A percentile compares a stretch with the other conserved stretches of the same genome.
These are phyloP conservation scores for Eleutherodactylus coqui DNA, from an alignment of 2,797 vertebrate genomes.

Conservation along the genomic window DNA sequence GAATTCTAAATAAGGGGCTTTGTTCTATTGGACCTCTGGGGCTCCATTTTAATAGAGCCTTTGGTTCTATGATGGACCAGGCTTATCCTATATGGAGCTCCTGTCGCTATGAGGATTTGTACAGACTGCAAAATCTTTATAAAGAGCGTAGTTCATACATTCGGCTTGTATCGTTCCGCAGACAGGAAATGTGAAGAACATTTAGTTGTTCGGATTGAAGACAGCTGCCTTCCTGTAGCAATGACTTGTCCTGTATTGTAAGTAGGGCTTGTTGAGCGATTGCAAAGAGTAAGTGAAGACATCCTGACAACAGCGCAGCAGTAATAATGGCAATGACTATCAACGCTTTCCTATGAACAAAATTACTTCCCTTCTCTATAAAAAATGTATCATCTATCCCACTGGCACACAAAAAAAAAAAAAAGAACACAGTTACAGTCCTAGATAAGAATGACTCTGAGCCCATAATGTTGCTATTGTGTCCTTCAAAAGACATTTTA, in stretches of 20 bases:
- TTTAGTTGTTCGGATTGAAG: not conserved
- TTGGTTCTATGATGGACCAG: not conserved
- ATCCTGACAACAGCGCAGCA: not conserved
- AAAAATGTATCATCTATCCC: conserved; percentile 13
- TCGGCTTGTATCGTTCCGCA: not conserved
- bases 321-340: not conserved
- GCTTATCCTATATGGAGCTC: not conserved
- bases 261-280: conserved; percentile 1
- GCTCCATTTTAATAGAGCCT: not conserved
- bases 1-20: not conserved
- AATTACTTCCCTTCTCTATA: conserved; percentile 29
- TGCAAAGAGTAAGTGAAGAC: not conserved
- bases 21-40: not conserved
- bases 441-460: not conserved
- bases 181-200: not conserved
- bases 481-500: not conserved
- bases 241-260: conserved; percentile 11
- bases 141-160: not conserved
- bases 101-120: not conserved
- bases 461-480: not conserved
- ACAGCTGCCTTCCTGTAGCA: not conserved
- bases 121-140: not conserved
- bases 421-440: not conserved
- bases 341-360: not conserved
- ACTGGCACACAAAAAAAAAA: not conserved